Conservation (phyloP, 1,140 invertebrate genomes). For the Scaptomyza montana region DNA sequence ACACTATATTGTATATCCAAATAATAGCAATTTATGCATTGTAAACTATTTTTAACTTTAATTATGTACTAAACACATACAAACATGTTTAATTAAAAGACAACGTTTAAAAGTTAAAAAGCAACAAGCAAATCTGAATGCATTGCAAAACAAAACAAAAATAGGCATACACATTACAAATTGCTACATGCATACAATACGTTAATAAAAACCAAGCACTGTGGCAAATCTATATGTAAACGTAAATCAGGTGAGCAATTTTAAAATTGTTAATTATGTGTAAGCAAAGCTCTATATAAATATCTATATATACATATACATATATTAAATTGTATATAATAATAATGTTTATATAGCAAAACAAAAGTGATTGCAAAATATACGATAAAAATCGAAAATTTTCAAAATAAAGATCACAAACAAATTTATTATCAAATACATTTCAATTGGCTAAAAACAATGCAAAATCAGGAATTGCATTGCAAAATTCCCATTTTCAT, state of each 20-base stretch:
- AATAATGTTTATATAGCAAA: constrained; percentile 54
- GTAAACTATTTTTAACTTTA: constrained; percentile 38
- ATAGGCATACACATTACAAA: constrained; percentile 26
- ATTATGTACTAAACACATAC: constrained; percentile 22
- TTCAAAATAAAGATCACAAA: constrained; percentile 72
- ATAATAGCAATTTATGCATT: constrained; percentile 54
- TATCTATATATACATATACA: constrained; percentile 42
- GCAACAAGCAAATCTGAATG: constrained; percentile 17
- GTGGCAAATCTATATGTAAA: constrained; percentile 73
- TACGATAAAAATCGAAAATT: constrained; percentile 42
- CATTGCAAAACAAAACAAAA: background rate
- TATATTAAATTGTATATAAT: constrained; percentile 56
- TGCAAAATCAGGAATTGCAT: constrained; percentile 11
- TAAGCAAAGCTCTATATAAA: constrained; percentile 69
- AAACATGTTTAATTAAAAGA: constrained; percentile 62
- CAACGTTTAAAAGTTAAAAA: constrained; percentile 56
- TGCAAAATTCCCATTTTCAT: constrained; percentile 2
- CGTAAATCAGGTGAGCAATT: constrained; percentile 80
- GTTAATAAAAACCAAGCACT: constrained; percentile 59
- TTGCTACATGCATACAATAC: constrained; percentile 4
- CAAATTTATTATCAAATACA: constrained; percentile 14
- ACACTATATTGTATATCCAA: constrained; percentile 34
- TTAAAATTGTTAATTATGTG: constrained; percentile 80
- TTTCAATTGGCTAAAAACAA: constrained; percentile 11
- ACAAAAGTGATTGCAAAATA: constrained; percentile 55